Base-by-base conservation (phyloP, 2,888 invertebrate species). In the Schizotus pectinicornis region DNA sequence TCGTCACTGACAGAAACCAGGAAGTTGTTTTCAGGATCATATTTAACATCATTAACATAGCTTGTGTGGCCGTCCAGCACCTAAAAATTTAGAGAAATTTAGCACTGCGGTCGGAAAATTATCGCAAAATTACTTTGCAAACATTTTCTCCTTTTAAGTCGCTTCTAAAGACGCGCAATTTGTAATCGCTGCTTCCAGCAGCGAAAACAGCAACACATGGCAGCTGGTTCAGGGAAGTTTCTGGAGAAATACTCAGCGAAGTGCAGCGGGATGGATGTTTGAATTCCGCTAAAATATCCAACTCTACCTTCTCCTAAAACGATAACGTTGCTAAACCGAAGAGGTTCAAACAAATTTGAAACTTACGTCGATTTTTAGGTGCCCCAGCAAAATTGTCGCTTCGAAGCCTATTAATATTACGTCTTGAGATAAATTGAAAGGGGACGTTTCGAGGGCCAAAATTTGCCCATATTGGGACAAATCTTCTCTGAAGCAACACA, bases 1-100 rank as follows among this genome's bases (percentile, higher is more conserved):
- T 92, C 91, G 78, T 92, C 91, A 65, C 90, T 87, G 1, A 86
- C 87, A n/a, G 90, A 90, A 9, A 88, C 90, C 48, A 92, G 74
- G 65, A 84, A 82, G 54, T 84, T 84, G 22, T 89, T 89, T 54
- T 86, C 86, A 8, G 86, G 84, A 69, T 90, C 89, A 81, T 87
- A 91, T 7, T 85, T 81, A 12, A 90, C 75, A 61, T 85, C 84
- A 75, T 91, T 91, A 8, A 91, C 81, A 72, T 88, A 91, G 73
- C 84, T 86, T 31, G 79, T 83, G 71, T 91, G 91, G 2, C 88
- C 88, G 60, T 79, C 78, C 34, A 87, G 72, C 49, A 83, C 75
- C 86, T 87, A 62, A 9, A 70, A 67, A 59, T 13, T 34, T 46
- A 32, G 31, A 30, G 9, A 47, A 42, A 35, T 9, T 37, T 12